Base-by-base conservation (phyloP, 2,888 invertebrate species). In the Stenichneumon culpator region DNA sequence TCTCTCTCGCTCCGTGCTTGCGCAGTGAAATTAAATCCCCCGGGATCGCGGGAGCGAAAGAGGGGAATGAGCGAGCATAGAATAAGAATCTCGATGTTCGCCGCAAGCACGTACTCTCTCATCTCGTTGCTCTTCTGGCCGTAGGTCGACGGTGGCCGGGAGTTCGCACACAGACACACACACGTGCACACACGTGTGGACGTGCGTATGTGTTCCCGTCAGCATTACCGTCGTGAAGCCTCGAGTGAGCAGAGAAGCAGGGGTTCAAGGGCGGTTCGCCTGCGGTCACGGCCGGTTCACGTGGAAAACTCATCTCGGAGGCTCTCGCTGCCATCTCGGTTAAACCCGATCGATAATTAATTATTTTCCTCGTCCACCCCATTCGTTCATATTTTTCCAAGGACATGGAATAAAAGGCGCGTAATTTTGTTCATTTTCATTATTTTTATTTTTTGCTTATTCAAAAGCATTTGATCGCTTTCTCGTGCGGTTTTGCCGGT, bases 1-100 rank as follows among this genome's bases (percentile, higher is more conserved):
- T 52, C 65, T 67, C 44, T 74, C 77, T 54, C 50, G 32, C 36
- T 14, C 28, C 16, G 60, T 54, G 77, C 52, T 54, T 52, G 77
- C 67, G 77, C 77, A 67, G 77, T 77, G 77, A 77, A 77, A 77
- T 77, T 77, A 67, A 77, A 77, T 77, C 65, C 39, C 44, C 67
- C 52, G 65, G 22, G 14, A 75, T 14, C 32, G 16, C 32, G 50
- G n/a, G 1, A 28, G n/a, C 32, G 60, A 32, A 28, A 32, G 16
- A 28, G 32, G 60, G 32, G 28, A 32, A 28, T 28, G 60, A 32
- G 67, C 28, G 65, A 65, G 36, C 22, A 36, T 16, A 75, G 77
- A 77, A 77, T 77, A 67, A 67, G 77, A 77, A 77, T 77, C 77
- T 77, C 67, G 67, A 77, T 67, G 77, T 36, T 77, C 67, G 67